Evolutionary conservation across 1,140 invertebrate species (phyloP), one percentile per base, ranked within the genome.

Genomic region (Trachymyrmex cornetzi): DNA sequence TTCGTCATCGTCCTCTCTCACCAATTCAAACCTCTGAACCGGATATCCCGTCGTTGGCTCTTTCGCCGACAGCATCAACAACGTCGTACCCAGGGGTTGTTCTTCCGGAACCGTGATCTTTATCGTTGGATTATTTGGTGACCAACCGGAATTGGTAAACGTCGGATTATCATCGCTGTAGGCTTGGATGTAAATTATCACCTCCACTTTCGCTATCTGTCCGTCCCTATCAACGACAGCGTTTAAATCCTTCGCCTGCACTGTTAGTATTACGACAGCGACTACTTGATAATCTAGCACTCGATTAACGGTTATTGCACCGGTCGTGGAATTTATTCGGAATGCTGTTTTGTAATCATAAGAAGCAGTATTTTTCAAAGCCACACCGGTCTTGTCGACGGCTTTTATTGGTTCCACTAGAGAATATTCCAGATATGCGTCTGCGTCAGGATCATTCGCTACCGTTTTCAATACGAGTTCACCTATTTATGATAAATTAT

Each of bases 131-230:
- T 97, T 96, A 4, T 96, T 96, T 22, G 95, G 96, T 1, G 96
- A 96, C 97, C 97, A 97, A 12, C 97, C 97, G 3, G 96, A 84
- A 85, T 97, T 97, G 0, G 96, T 97, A 85, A 98, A 98, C 5
- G 97, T 96, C 0, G 98, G 98, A 94, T 97, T 98, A 84, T 97
- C 97, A 85, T 98, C 97, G 88, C 97, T 97, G 91, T 97, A 98
- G 1, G 97, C 97, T 94, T 98, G 97, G 11, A 98, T 96, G 91
- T 98, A 98, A 9, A 98, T 95, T 0, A 97, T 98, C 12, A 98
- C 96, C 91, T 98, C 97, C 1, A 96, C 96, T 27, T 94, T 95
- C 16, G 96, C 96, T 34, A 96, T 95, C 93, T 98, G 97, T n/a
- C 96, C 94, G 6, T 97, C 96, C 67, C 96, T 96, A 89, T 97